Conservation (phyloP, 1,140 invertebrate species). For the Stenopsyche tienmushanensis region DNA sequence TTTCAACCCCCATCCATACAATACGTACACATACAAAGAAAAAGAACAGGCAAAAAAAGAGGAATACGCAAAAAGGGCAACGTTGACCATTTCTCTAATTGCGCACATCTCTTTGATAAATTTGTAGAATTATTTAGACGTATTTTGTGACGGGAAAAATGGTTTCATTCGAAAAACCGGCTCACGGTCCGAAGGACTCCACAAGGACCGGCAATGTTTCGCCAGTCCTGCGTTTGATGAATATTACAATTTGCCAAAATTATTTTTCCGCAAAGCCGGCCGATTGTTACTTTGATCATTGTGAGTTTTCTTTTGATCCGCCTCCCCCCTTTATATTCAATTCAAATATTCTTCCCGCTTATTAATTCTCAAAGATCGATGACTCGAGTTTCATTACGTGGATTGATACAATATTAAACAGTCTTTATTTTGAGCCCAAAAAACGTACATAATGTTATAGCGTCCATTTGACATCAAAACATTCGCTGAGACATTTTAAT, state of each 20-base stretch:
- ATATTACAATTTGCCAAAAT: conserved; percentile 23
- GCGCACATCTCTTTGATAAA: conserved; percentile 39
- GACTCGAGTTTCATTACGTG: no score
- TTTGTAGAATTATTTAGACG: conserved; percentile 33
- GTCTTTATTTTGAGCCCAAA: no score
- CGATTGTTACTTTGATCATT: conserved; percentile 29
- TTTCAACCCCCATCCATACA: neutral
- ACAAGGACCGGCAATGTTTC: neutral
- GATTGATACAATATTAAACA: no score
- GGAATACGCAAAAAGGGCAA: no score
- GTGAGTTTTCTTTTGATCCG: conserved; percentile 16
- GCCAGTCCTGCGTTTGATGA: neutral
- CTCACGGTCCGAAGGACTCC: neutral
- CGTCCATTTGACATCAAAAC: no score
- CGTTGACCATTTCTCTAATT: conserved; percentile 41
- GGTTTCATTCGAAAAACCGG: conserved; percentile 16
- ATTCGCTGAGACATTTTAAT: no score
- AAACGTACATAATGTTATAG: no score
- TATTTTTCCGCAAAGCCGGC: conserved; percentile 15
- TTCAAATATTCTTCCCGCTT: no score
- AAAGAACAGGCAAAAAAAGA: conserved; percentile 27
- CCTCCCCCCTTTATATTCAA: no score
- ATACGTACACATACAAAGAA: neutral
- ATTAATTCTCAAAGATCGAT: no score
- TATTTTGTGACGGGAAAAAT: conserved; percentile 30